Base-by-base conservation (phyloP, 2,113 vertebrate species). In the Nyctibius bracteatus region DNA sequence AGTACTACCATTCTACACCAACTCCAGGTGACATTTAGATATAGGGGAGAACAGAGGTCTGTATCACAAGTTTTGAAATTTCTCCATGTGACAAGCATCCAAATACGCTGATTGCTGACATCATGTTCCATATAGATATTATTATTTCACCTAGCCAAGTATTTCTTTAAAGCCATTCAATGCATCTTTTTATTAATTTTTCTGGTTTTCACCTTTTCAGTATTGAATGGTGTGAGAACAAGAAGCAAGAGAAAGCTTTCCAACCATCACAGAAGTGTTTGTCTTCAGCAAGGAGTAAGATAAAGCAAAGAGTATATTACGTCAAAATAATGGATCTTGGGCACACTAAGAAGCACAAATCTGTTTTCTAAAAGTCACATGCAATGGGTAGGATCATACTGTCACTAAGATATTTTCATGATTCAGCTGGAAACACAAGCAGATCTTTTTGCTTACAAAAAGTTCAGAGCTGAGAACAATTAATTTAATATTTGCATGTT, bases 221-320 rank as follows among this genome's bases (percentile, higher is more conserved):
- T 73, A 58, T 92, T 77, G 91, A 91, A 91, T 9, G 24, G 24
- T 79, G 23, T 86, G 55, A 54, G 52, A 94, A 33, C 30, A 72
- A 52, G 63, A 78, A 51, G 52, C 47, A 65, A 39, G 12, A 24
- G 20, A 66, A 81, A 83, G 77, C 33, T 95, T 95, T 93, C 71
- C 47, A 90, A 67, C 68, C 66, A 90, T 92, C 90, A 92, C 79
- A 91, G 68, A 59, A 37, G 57, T 9, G 27, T 72, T 67, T 62
- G 43, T 21, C 49, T 83, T 72, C 65, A 97, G 91, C 96, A 96
- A 94, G 85, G 52, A 88, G 95, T 86, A 72, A 84, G 71, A 92
- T 66, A 75, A 25, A 27, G 93, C 84, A 80, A 95, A 88, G 82
- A 68, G 46, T 82, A 16, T 72, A 93, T 80, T 88, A 86, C 61